phyloP scores from a whole-genome alignment of 2,888 invertebrate genomes.

The Diplazon laetatorius region DNA sequence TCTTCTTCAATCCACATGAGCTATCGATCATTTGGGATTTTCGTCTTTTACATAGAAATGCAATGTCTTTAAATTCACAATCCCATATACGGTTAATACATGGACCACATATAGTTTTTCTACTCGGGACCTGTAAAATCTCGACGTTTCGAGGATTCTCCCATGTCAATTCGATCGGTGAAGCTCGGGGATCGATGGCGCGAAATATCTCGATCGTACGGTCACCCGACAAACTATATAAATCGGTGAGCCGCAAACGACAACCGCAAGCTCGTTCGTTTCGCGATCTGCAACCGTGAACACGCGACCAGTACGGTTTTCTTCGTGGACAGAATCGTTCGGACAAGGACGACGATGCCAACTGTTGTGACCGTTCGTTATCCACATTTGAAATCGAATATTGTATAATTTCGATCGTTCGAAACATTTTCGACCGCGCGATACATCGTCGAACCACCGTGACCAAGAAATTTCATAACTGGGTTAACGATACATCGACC shows the following conservation, averaged over 20 bases:
- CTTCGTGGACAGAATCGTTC: no score
- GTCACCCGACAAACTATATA: slow-evolving; percentile 57
- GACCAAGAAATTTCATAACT: slow-evolving; percentile 62
- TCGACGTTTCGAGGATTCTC: slow-evolving; percentile 26
- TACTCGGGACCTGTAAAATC: no score
- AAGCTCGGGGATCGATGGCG: slow-evolving; percentile 52
- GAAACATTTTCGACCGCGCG: slow-evolving; percentile 49
- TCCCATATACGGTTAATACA: no score
- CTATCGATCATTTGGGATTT: no score
- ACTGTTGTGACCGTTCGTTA: no score
- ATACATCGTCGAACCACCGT: slow-evolving; percentile 46
- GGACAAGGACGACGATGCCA: slow-evolving; percentile 1
- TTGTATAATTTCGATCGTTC: no score
- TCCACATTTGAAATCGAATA: no score
- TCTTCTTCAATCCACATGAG: no score
- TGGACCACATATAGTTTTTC: no score
- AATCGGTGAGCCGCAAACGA: slow-evolving; percentile 47
- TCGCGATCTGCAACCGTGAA: slow-evolving; percentile 38
- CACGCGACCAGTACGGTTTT: no score
- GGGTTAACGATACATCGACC: slow-evolving; percentile 40
- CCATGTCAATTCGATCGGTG: not conserved
- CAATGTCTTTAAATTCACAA: no score
- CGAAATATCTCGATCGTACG: slow-evolving; percentile 48
- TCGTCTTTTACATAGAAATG: no score
- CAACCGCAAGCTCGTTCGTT: slow-evolving; percentile 62